Evolutionary conservation across 2,113 vertebrate genomes (phyloP), one percentile per base, ranked within the genome.

Genomic region (Carlito syrichta): DNA sequence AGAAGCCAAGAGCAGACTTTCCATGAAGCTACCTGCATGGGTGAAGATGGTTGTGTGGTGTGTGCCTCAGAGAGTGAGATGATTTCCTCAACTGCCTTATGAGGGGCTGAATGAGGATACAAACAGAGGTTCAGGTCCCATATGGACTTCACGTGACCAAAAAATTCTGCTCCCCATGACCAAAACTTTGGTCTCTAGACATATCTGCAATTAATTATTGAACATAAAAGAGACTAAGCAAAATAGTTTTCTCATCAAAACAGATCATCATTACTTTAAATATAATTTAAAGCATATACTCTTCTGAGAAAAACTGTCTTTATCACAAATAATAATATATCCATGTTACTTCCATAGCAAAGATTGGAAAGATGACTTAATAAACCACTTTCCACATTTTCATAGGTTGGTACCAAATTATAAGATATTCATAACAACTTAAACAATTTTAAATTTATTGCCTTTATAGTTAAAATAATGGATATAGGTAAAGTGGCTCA

Each of bases 371-470:
- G n/a, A 48, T 56, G 38, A 58, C 69, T 45, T 43, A 82, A 69
- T 76, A 56, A 78, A n/a, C 32, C 45, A 85, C 23, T 79, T 96
- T 68, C 16, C 66, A 91, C 17, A 50, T 82, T 77, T 89, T 40
- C 25, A 62, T 60, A 83, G 43, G 25, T 20, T 54, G 50, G 40
- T 82, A 30, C 11, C 58, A 78, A 77, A 83, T 89, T 85, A 11
- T 50, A 96, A 66, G 76, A 5, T 45, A 85, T 48, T 16, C 6
- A 38, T 74, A 40, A 35, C 4, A 63, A 95, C 30, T 54, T 74
- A 79, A 52, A 71, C 9, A 86, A 50, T n/a, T n/a, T n/a, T n/a
- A n/a, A n/a, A n/a, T n/a, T n/a, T n/a, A 78, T 63, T 60, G 43
- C n/a, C 19, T 86, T 87, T 48, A 63, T 20, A 50, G 43, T 20